Percentiles rank a stretch among this genome's conserved stretches.
Evolutionary conservation across 2,797 vertebrate genomes (phyloP).

Genomic region (Ispidina lecontei): DNA sequence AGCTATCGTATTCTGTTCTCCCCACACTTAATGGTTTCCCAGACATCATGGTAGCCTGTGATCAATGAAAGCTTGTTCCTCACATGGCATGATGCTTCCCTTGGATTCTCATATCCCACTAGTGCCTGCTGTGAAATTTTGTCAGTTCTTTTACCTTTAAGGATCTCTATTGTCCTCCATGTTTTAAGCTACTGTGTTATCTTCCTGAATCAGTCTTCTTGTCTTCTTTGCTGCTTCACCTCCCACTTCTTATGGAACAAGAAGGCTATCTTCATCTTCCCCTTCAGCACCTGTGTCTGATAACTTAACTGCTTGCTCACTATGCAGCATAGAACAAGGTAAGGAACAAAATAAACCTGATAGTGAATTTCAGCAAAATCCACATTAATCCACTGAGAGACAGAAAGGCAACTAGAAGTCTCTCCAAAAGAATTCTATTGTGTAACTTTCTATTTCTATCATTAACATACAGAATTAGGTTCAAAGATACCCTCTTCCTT

Average conservation of each 20-base stretch:
- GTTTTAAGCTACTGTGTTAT: not conserved
- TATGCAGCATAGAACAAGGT: not conserved
- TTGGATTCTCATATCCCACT: slow-evolving; percentile 26
- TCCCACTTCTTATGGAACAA: slow-evolving; percentile 6
- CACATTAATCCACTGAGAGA: not conserved
- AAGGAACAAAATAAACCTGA: not conserved
- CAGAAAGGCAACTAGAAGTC: not conserved
- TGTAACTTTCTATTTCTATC: not conserved
- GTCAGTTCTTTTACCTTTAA: slow-evolving; percentile 36
- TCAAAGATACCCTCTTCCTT: not conserved
- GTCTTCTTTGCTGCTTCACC: not conserved
- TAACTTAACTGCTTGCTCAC: not conserved
- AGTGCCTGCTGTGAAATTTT: slow-evolving; percentile 44
- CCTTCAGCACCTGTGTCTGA: not conserved
- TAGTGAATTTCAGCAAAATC: not conserved
- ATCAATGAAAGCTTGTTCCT: slow-evolving; percentile 42
- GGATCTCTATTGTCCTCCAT: slow-evolving; percentile 10
- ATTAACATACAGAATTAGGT: not conserved
- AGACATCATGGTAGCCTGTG: not conserved
- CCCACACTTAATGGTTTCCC: slow-evolving; percentile 24
- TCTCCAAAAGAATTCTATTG: not conserved
- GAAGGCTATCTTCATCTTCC: slow-evolving; percentile 50
- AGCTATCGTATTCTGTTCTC: slow-evolving; percentile 1
- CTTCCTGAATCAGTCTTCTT: not conserved
- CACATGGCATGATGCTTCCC: slow-evolving; percentile 8